Evolutionary conservation across 2,888 invertebrate genomes (phyloP).

Genomic region (Prosopocoilus inquinatus): DNA sequence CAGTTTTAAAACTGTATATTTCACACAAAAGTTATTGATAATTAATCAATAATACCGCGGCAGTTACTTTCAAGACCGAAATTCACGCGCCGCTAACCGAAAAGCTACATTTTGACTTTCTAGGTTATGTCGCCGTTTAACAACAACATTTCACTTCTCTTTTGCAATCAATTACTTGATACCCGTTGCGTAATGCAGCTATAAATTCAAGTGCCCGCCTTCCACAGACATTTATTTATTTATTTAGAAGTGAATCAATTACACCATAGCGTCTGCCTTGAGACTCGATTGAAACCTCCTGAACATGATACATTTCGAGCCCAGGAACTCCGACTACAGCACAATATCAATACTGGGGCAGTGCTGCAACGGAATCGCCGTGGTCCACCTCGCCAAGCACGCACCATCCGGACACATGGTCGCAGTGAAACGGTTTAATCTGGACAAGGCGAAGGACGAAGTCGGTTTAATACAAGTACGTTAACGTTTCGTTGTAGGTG

Average conservation of each 20-base stretch:
- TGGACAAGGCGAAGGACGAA: constrained; percentile 67
- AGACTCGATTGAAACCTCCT: constrained; percentile 9
- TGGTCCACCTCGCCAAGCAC: constrained; percentile 70
- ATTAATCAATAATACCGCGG: too few relatives aligned
- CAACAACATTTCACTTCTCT: too few relatives aligned
- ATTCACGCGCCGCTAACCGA: too few relatives aligned
- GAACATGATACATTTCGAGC: constrained; percentile 46
- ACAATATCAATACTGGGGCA: constrained; percentile 66
- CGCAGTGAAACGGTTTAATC: constrained; percentile 72
- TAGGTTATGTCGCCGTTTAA: too few relatives aligned
- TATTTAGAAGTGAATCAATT: not conserved
- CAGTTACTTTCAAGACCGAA: too few relatives aligned
- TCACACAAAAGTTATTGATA: too few relatives aligned
- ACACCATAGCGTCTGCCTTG: not conserved
- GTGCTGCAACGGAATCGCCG: constrained; percentile 68
- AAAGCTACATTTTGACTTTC: too few relatives aligned
- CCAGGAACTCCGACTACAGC: constrained; percentile 63
- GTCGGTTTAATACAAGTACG: constrained; percentile 58
- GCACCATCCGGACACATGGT: constrained; percentile 65
- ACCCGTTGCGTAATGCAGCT: not conserved
- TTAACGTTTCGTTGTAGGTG: not conserved
- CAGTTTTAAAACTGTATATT: too few relatives aligned
- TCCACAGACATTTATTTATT: not conserved
- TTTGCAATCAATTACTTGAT: too few relatives aligned
- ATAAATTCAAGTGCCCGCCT: constrained; percentile 1